These are phyloP conservation scores for Raphicerus campestris DNA, from an alignment of 2,113 vertebrate genomes.

Conservation along the genomic window DNA sequence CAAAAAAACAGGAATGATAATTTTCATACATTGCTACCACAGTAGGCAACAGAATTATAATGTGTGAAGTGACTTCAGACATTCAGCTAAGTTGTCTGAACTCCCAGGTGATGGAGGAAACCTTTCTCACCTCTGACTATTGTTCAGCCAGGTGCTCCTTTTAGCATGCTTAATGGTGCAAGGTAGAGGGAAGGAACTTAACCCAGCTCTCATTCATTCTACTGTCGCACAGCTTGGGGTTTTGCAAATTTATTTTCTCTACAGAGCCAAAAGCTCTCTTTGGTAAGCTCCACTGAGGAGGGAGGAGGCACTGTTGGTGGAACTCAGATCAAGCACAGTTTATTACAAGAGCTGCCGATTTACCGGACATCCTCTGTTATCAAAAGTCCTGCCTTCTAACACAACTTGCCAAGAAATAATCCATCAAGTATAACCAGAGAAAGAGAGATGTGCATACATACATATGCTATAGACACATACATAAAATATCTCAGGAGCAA, in stretches of 20 bases:
- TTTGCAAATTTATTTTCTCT: slow-evolving; percentile 2
- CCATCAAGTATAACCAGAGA: background rate
- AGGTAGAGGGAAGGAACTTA: background rate
- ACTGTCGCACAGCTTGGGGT: background rate
- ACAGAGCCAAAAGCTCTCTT: background rate
- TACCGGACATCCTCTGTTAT: background rate
- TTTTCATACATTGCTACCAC: background rate
- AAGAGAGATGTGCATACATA: background rate
- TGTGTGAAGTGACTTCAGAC: background rate
- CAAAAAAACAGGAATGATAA: background rate
- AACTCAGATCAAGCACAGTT: slow-evolving; percentile 2
- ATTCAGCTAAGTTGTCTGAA: background rate
- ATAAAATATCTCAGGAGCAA: slow-evolving; percentile 47
- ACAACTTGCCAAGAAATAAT: background rate
- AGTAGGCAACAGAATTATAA: background rate
- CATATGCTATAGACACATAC: slow-evolving; percentile 16
- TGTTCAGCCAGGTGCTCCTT: background rate
- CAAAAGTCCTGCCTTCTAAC: background rate
- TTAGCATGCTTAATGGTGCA: background rate
- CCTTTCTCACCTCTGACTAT: background rate
- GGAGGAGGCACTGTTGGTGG: background rate
- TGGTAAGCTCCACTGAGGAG: background rate
- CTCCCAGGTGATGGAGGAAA: background rate
- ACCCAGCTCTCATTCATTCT: background rate
- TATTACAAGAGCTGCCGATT: background rate